Evolutionary conservation across 2,888 invertebrate species (phyloP), one percentile per base, ranked within the genome.

Genomic region (Lysandra bellargus): DNA sequence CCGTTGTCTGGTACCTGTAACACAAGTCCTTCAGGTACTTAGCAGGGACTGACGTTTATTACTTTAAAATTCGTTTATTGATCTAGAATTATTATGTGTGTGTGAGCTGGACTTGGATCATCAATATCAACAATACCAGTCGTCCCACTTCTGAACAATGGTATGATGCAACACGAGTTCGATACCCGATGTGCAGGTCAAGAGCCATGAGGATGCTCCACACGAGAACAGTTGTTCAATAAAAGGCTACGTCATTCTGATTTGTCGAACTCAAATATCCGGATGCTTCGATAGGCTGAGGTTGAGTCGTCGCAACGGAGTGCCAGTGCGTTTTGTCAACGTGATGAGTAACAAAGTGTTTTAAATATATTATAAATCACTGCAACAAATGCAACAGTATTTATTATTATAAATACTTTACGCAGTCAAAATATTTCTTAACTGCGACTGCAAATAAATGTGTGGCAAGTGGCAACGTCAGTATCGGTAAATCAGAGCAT

Each of bases 171-270:
- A 53, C 12, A 30, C 9, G 23, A 79, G 81, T 82, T 82, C 81
- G 80, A 81, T 82, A 81, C 77, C 79, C 82, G 79, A 82, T 79
- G 53, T 78, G 79, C 53, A 9, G 82, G 82, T 82, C 82, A 79
- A 82, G 82, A 78, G 79, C 17, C 69, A 64, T 57, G 61, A 79
- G 80, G 79, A 79, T 81, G 80, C 82, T 82, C 79, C 79, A 78
- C 78, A 77, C 74, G 78, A 79, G 81, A 79, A 80, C 80, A 78
- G 69, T 79, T 80, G 80, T 80, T 78, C 79, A 80, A 79, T 78
- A 80, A 80, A 79, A 76, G 78, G 80, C 80, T 78, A 79, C 79
- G 81, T 80, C 72, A 75, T 33, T 64, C 72, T 78, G 69, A 14
- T 69, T 37, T 33, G 69, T 69, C 33, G 14, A 4, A 12, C 23